phyloP scores from a whole-genome alignment of 2,888 invertebrate genomes.

The Lumbricus terrestris region DNA sequence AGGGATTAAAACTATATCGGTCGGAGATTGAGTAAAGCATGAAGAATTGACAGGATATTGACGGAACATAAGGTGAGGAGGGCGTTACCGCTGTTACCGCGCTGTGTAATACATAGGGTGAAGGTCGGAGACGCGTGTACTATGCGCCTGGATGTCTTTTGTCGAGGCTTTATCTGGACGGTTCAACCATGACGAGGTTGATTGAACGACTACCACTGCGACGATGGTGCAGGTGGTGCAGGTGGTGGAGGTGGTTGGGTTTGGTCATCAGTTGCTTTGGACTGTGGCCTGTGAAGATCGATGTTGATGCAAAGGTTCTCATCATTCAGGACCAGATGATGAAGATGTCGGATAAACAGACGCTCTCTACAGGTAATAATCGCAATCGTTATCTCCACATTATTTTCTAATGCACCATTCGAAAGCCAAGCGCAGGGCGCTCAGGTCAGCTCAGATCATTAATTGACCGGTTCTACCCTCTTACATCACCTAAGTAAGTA shows the following conservation, averaged over 20 bases:
- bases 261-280: background rate
- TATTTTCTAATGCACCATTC: no score
- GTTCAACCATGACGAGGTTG: background rate
- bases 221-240: background rate
- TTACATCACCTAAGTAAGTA: no score
- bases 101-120: no score
- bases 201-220: background rate
- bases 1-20: no score
- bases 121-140: background rate
- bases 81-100: no score
- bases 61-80: background rate
- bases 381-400: no score
- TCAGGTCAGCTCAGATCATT: background rate
- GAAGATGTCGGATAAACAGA: conserved; percentile 11
- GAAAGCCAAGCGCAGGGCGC: no score
- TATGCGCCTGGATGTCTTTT: background rate
- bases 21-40: no score
- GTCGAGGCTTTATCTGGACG: background rate
- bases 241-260: background rate
- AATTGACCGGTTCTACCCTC: background rate
- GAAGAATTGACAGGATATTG: background rate
- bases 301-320: background rate
- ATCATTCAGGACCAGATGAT: conserved; percentile 6
- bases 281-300: background rate
- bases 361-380: background rate